Conservation (phyloP, 2,113 vertebrate genomes). For the Siniperca chuatsi region DNA sequence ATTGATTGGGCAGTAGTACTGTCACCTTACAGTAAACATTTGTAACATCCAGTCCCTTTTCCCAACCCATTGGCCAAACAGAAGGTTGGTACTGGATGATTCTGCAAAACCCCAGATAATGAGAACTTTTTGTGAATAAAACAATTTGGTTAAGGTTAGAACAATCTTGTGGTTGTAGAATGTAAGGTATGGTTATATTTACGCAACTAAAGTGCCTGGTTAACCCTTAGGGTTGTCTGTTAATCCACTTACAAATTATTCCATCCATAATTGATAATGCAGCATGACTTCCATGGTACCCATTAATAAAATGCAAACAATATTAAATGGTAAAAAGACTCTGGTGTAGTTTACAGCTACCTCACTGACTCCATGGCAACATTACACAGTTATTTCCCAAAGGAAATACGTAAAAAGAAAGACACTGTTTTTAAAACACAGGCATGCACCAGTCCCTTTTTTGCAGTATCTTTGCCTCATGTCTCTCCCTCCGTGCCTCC, state of each 20-base stretch:
- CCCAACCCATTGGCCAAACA: background rate
- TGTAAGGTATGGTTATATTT: background rate
- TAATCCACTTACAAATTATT: background rate
- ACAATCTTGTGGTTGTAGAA: background rate
- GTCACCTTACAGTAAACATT: conserved; percentile 4
- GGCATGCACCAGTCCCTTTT: too few species aligned
- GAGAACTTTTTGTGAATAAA: background rate
- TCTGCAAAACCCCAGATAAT: background rate
- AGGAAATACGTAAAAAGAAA: too few species aligned
- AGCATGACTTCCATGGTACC: background rate
- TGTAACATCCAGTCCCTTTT: background rate
- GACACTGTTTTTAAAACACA: too few species aligned
- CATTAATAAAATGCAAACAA: background rate
- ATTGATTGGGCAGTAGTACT: background rate
- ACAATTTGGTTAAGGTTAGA: background rate
- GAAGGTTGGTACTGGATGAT: background rate
- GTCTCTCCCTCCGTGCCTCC: too few species aligned
- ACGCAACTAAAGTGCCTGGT: too few species aligned
- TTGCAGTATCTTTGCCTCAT: too few species aligned
- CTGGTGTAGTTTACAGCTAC: background rate
- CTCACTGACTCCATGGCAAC: too few species aligned
- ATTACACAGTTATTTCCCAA: too few species aligned
- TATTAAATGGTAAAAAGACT: background rate
- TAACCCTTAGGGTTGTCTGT: background rate
- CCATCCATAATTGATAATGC: background rate